Base-by-base conservation (phyloP, 2,113 vertebrate species). In the Microcebus murinus region DNA sequence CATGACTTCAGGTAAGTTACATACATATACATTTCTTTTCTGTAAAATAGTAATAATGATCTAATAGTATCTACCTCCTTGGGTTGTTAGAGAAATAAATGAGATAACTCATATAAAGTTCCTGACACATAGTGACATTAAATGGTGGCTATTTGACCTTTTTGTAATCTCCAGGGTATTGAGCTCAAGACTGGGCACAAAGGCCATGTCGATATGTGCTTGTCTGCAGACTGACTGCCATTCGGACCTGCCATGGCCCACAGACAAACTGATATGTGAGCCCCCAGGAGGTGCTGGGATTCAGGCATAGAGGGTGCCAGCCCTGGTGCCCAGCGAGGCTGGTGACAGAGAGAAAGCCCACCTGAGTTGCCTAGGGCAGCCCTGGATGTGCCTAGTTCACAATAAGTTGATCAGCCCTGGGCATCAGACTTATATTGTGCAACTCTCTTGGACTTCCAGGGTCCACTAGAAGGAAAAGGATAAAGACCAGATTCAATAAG, bases 51-150 rank as follows among this genome's bases (percentile, higher is more conserved):
- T 31, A 83, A 82, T 73, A 91, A 42, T 84, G 63, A 95, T 77
- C 71, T 83, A 96, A 91, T 82, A 96, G 83, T 81, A 91, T 29
- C 92, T 95, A 87, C 81, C 14, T 86, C 45, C 59, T 95, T 5
- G 14, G 45, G 42, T 81, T 34, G 34, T 59, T 86, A 92, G 31
- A 92, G 57, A 96, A 89, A 57, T 73, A 87, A 95, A 91, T 67
- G 48, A 82, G 14, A 81, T 86, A 63, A 63, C 23, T 48, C 5
- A 10, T 61, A 92, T 63, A 57, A 94, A 96, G 29, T 90, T 97
- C 55, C 34, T 59, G 23, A 55, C 45, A 74, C 39, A 73, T 12
- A 52, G 21, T 80, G 63, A 55, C 80, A 87, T 68, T 82, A 91
- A 92, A 88, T 79, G 4, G 42, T 39, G 34, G 34, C 67, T 87